Conservation (phyloP, 2,888 invertebrate species). For the Iselma pallidipennis region DNA sequence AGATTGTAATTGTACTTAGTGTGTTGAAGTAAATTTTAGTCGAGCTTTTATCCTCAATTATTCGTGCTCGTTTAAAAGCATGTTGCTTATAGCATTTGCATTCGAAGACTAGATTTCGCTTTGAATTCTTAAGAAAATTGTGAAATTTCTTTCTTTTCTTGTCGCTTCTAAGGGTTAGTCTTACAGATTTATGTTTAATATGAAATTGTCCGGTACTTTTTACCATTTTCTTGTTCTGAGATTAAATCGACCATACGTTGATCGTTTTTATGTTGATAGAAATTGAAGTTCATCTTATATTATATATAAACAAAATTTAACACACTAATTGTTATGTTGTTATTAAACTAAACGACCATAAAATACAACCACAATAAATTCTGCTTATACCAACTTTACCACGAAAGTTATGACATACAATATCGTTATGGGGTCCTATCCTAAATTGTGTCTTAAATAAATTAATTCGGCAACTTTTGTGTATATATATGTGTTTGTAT, state of each 20-base stretch:
- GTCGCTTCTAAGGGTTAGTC: too few relatives aligned
- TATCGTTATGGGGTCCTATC: not conserved
- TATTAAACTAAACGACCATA: not conserved
- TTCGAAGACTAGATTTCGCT: too few relatives aligned
- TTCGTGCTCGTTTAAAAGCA: not conserved
- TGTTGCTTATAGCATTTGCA: not conserved
- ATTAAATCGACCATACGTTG: too few relatives aligned
- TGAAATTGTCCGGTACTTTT: too few relatives aligned
- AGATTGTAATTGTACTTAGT: too few relatives aligned
- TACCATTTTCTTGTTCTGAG: too few relatives aligned
- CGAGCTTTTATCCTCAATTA: not conserved
- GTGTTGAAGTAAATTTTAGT: not conserved
- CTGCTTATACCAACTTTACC: not conserved
- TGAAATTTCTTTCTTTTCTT: not conserved
- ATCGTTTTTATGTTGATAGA: not conserved
- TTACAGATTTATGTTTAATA: too few relatives aligned
- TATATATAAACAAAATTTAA: not conserved
- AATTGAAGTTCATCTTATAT: not conserved
- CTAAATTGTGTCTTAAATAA: not conserved
- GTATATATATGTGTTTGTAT: not conserved
- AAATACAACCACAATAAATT: not conserved
- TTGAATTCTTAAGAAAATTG: not conserved
- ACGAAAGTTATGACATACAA: not conserved
- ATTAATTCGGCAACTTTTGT: not conserved
- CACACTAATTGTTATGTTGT: not conserved